Percentiles rank a stretch among this genome's conserved stretches.
These are phyloP conservation scores for Heliconius congener DNA, from an alignment of 1,140 invertebrate species.

Conservation along the genomic window DNA sequence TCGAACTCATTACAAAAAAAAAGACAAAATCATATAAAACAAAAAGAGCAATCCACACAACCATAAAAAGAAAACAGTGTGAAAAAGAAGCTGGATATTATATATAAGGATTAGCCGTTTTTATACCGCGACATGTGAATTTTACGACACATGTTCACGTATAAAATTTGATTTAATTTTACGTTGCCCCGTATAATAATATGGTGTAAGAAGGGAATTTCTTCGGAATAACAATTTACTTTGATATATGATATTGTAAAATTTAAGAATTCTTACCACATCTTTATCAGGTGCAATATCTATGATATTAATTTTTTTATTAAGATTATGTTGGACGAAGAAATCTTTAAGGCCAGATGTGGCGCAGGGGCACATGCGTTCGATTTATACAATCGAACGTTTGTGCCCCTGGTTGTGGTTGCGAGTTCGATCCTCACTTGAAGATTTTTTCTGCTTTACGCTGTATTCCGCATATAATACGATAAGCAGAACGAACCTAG, in stretches of 20 bases:
- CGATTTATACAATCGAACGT: too few species aligned
- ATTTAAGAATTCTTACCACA: neutral
- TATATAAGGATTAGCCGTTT: neutral
- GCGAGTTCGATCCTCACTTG: too few species aligned
- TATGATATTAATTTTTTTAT: neutral
- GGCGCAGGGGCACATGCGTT: too few species aligned
- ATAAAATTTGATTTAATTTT: constrained; percentile 22
- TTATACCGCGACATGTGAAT: neutral
- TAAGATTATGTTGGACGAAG: too few species aligned
- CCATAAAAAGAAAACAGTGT: neutral
- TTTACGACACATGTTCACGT: constrained; percentile 1
- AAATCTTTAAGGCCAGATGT: too few species aligned
- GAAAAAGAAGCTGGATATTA: neutral
- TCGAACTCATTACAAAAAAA: neutral
- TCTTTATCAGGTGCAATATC: neutral
- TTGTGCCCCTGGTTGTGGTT: too few species aligned
- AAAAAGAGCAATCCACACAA: neutral
- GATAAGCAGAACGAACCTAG: too few species aligned
- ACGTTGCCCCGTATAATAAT: neutral
- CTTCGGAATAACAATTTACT: constrained; percentile 2
- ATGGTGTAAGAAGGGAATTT: neutral
- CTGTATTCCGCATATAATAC: too few species aligned
- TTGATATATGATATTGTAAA: neutral
- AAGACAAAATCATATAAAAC: neutral
- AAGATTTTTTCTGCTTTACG: too few species aligned